Evolutionary conservation across 1,140 invertebrate genomes (phyloP), one percentile per base, ranked within the genome.

Genomic region (Pectinophora gossypiella): DNA sequence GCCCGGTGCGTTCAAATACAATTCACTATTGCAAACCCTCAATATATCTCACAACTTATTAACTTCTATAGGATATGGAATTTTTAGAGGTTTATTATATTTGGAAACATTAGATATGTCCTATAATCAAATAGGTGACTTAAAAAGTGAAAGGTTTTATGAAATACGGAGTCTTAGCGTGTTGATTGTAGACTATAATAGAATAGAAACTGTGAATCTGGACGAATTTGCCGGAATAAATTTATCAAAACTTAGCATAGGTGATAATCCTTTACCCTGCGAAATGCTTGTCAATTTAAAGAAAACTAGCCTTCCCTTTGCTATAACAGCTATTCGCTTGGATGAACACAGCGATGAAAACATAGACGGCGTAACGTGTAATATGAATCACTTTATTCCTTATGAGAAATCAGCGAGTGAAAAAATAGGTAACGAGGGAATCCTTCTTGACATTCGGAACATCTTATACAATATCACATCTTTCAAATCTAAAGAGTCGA

Each of bases 281-380:
- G 51, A 64, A 32, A 35, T 46, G 15, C 40, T 70, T 48, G 19
- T 44, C 1, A 52, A 50, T 27, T 58, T 67, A 22, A 56, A 56
- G 20, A 36, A 49, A 49, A 46, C 21, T 35, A 10, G 32, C 5
- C 9, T 12, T 32, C 38, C 40, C 20, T 60, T 56, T 51, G 35
- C 46, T 7, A 49, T 75, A 32, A 72, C 62, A 47, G 56, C 66
- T 38, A 42, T 70, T 32, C 59, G 44, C 13, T 19, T 44, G 15
- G 60, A 69, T 52, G 54, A 56, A 32, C 9, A 32, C 12, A 61
- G 43, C 43, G 27, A 32, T 32, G 63, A 71, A 35, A 76, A 76
- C 51, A 40, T 72, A 19, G 45, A 69, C 44, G 73, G 73, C n/a
- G 52, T 76, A 19, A 59, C 53, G 20, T 74, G 73, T 55, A 65